These are phyloP conservation scores for Pelobates fuscus DNA, from an alignment of 2,113 vertebrate species.

Conservation along the genomic window DNA sequence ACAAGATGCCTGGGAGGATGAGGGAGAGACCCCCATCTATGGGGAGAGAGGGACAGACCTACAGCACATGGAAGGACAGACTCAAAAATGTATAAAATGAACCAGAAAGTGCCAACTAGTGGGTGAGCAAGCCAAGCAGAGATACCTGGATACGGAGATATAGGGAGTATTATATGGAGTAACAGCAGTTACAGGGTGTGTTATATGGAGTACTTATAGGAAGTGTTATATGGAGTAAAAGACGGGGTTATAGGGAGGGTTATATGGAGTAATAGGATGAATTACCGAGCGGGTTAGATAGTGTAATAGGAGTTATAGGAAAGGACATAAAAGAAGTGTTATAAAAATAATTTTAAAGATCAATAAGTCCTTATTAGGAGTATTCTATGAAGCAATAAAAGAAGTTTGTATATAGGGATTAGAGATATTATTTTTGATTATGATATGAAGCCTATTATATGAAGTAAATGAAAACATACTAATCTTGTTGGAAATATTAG, in stretches of 20 bases:
- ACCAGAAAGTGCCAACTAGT: too few species aligned
- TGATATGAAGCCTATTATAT: too few species aligned
- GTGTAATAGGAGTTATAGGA: not conserved
- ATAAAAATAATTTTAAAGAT: too few species aligned
- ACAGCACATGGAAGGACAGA: not conserved
- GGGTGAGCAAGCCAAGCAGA: too few species aligned
- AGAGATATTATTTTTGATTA: too few species aligned
- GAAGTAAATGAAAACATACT: too few species aligned
- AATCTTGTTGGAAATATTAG: too few species aligned
- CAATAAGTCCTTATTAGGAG: too few species aligned
- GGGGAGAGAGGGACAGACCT: not conserved
- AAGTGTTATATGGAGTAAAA: not conserved
- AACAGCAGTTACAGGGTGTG: too few species aligned
- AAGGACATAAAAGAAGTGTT: too few species aligned
- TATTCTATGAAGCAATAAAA: too few species aligned
- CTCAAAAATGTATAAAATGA: not conserved
- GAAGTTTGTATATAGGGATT: too few species aligned
- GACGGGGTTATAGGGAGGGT: not conserved
- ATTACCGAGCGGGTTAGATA: not conserved
- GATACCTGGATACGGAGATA: not conserved
- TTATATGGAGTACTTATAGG: not conserved
- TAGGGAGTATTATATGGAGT: not conserved
- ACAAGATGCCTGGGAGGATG: not conserved
- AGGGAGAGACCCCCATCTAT: not conserved
- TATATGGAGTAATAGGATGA: conserved; percentile 56